A percentile compares a stretch with the other conserved stretches of the same genome.
phyloP scores from a whole-genome alignment of 2,888 invertebrate genomes.

The Antitype chi region DNA sequence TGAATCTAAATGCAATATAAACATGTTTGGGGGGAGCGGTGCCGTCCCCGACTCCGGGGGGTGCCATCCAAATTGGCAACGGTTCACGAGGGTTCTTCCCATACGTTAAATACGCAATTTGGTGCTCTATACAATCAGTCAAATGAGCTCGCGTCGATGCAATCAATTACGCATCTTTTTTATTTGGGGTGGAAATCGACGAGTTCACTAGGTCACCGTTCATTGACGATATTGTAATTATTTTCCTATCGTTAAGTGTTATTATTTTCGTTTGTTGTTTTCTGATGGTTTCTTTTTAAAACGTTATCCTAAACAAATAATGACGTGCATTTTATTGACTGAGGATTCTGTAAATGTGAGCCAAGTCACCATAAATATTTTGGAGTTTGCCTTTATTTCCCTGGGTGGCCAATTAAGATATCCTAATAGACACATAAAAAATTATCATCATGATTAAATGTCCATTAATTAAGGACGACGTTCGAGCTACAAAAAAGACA shows the following conservation, averaged over 20 bases:
- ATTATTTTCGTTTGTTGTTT: slow-evolving; percentile 22
- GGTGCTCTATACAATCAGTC: slow-evolving; percentile 87
- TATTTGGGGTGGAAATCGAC: slow-evolving; percentile 74
- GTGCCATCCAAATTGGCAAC: slow-evolving; percentile 86
- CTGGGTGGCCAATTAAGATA: slow-evolving; percentile 25
- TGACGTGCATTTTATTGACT: slow-evolving; percentile 53
- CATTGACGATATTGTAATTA: slow-evolving; percentile 58
- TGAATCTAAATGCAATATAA: slow-evolving; percentile 80
- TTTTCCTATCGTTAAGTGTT: slow-evolving; percentile 41
- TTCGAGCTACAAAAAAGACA: slow-evolving; percentile 30
- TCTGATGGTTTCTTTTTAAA: slow-evolving; percentile 30
- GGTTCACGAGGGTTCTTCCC: slow-evolving; percentile 86
- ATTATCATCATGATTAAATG: background rate
- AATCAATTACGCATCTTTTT: slow-evolving; percentile 89
- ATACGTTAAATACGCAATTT: slow-evolving; percentile 90
- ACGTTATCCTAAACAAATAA: slow-evolving; percentile 60
- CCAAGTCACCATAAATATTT: slow-evolving; percentile 29
- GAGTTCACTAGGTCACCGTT: slow-evolving; percentile 80
- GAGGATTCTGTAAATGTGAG: slow-evolving; percentile 19
- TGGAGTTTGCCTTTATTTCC: background rate
- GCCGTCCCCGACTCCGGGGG: slow-evolving; percentile 73
- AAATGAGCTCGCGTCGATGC: slow-evolving; percentile 87
- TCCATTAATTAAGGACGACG: slow-evolving; percentile 43
- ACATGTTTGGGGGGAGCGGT: slow-evolving; percentile 75
- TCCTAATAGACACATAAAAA: slow-evolving; percentile 23